A percentile compares a stretch with the other conserved stretches of the same genome.
These are phyloP conservation scores for Dasyprocta punctata DNA, from an alignment of 2,113 vertebrate species.

Conservation along the genomic window DNA sequence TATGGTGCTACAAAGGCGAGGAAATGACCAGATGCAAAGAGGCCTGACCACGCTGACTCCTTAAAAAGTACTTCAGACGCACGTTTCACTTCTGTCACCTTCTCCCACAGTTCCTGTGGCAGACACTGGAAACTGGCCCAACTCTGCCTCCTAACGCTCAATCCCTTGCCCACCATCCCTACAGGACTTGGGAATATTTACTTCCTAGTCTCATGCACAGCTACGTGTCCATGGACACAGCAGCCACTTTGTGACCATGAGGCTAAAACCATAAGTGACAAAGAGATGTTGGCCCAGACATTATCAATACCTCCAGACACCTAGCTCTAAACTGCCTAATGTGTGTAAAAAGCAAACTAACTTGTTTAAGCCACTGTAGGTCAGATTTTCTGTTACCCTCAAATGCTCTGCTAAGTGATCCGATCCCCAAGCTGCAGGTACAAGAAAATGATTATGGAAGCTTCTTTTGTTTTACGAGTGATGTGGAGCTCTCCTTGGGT, in stretches of 20 bases:
- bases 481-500: neutral
- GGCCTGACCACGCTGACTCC: neutral
- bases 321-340: neutral
- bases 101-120: neutral
- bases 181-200: neutral
- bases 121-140: neutral
- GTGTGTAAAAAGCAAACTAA: neutral
- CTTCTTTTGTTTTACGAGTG: neutral
- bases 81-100: neutral
- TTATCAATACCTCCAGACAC: neutral
- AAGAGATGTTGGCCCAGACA: neutral
- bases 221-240: neutral
- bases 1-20: neutral
- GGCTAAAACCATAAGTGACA: neutral
- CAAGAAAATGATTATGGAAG: neutral
- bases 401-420: neutral
- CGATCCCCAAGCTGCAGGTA: neutral
- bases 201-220: neutral
- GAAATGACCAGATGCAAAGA: neutral
- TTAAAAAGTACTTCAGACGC: neutral
- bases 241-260: slow-evolving; percentile 27
- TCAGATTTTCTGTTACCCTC: neutral
- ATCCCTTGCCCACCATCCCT: neutral
- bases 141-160: neutral
- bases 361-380: neutral